Conservation (phyloP, 2,113 vertebrate genomes). For the Pan troglodytes region NHGRI_mPanTro3-v2.1_pri NC_072412.2:24970001-24970500, state of each 20-base stretch:
- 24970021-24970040: slow-evolving; percentile 53
- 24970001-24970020: slow-evolving; percentile 58
- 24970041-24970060: neutral
- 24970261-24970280: slow-evolving; percentile 43
- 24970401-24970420: neutral
- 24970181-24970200: slow-evolving; percentile 64
- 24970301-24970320: neutral
- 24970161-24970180: slow-evolving; percentile 63
- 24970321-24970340: neutral
- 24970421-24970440: neutral
- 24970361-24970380: neutral
- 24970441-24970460: neutral
- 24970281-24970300: slow-evolving; percentile 35
- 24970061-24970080: slow-evolving; percentile 57
- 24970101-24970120: slow-evolving; percentile 63
- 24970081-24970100: slow-evolving; percentile 39
- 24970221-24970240: slow-evolving; percentile 60
- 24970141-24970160: slow-evolving; percentile 67
- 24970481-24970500: neutral
- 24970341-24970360: neutral
- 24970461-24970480: slow-evolving; percentile 10
- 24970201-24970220: slow-evolving; percentile 39
- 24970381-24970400: neutral
- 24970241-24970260: slow-evolving; percentile 3
- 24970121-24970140: slow-evolving; percentile 48